Evolutionary conservation across 2,888 invertebrate genomes (phyloP).

Genomic region (Cephonodes hylas): DNA sequence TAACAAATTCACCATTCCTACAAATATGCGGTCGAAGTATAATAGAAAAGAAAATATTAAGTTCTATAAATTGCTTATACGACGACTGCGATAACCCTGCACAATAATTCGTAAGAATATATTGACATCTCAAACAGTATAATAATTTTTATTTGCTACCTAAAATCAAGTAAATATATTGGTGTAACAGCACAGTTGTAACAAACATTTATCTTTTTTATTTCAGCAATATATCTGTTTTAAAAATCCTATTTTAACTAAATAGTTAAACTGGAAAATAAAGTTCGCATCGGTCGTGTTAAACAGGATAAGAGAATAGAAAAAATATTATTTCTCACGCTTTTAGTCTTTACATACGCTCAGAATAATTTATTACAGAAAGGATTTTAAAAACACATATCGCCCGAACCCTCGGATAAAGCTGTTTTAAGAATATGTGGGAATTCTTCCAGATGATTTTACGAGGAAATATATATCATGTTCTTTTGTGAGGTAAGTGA

Average conservation of each 20-base stretch:
- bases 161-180: too few relatives aligned
- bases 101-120: too few relatives aligned
- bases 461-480: slow-evolving; percentile 45
- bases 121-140: too few relatives aligned
- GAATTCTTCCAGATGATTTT: slow-evolving; percentile 66
- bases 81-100: too few relatives aligned
- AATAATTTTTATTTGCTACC: too few relatives aligned
- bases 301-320: slow-evolving; percentile 42
- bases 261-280: background rate
- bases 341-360: slow-evolving; percentile 55
- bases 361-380: slow-evolving; percentile 73
- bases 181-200: too few relatives aligned
- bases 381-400: slow-evolving; percentile 76
- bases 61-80: too few relatives aligned
- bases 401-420: slow-evolving; percentile 61
- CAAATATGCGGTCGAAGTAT: too few relatives aligned
- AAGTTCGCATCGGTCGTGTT: background rate
- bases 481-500: slow-evolving; percentile 19
- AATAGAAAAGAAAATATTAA: background rate
- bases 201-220: background rate
- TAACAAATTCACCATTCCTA: background rate
- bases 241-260: too few relatives aligned
- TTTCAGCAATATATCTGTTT: background rate
- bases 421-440: slow-evolving; percentile 74
- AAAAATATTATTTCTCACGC: slow-evolving; percentile 42